Percentiles rank a stretch among this genome's conserved stretches.
Conservation (phyloP, 92 coral and sea anemone genomes). For the Epizoanthus rinbou region DNA sequence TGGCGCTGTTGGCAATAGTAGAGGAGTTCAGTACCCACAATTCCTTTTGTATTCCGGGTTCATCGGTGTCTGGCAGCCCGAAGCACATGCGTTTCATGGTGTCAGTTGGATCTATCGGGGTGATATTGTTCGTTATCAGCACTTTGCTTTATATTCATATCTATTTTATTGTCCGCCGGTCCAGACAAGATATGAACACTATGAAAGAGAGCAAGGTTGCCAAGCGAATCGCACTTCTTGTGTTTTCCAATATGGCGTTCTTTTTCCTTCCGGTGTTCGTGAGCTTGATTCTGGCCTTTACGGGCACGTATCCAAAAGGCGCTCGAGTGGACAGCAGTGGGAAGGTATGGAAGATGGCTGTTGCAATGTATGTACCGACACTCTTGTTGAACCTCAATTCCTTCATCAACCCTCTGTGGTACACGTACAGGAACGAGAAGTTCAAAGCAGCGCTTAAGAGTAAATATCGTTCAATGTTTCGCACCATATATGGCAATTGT, state of each 20-base stretch:
- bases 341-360: neutral
- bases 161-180: constrained; percentile 53
- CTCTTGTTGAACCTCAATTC: constrained; percentile 67
- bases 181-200: constrained; percentile 63
- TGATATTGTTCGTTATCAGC: constrained; percentile 52
- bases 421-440: constrained; percentile 67
- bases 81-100: constrained; percentile 62
- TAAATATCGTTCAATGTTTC: neutral
- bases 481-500: neutral
- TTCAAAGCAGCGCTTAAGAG: constrained; percentile 52
- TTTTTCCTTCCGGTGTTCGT: constrained; percentile 65
- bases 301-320: constrained; percentile 1
- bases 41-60: constrained; percentile 77
- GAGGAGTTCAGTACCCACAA: constrained; percentile 66
- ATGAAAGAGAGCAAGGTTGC: constrained; percentile 73
- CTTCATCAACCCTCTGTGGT: constrained; percentile 71
- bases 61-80: constrained; percentile 63
- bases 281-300: neutral
- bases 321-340: neutral
- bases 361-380: constrained; percentile 16
- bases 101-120: constrained; percentile 48
- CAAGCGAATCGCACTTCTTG: constrained; percentile 62
- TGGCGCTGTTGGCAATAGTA: constrained; percentile 62
- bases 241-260: constrained; percentile 62
- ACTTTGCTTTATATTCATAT: constrained; percentile 64